Conservation (phyloP, 2,888 invertebrate species). For the Cantharis rufa region DNA sequence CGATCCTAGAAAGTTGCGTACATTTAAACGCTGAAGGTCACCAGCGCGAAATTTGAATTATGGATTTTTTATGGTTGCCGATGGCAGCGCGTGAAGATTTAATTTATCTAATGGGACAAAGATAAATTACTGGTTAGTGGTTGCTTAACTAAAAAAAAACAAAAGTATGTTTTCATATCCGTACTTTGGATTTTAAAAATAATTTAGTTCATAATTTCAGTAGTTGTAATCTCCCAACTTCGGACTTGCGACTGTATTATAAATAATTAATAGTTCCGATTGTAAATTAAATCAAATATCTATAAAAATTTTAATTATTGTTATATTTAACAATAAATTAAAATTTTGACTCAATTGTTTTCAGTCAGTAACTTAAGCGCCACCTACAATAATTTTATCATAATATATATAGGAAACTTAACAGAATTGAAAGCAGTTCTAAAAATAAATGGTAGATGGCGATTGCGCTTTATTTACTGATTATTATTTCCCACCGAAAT, state of each 20-base stretch:
- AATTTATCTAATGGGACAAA: background rate
- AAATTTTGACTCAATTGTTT: too few relatives aligned
- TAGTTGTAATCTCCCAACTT: too few relatives aligned
- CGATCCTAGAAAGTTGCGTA: background rate
- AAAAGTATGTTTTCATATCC: background rate
- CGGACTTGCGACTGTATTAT: too few relatives aligned
- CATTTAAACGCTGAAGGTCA: background rate
- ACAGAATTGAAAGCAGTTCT: background rate
- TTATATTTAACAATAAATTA: too few relatives aligned
- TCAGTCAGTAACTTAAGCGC: background rate
- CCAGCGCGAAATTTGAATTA: constrained; percentile 6
- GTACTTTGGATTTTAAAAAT: background rate
- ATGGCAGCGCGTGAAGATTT: background rate
- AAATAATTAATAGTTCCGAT: too few relatives aligned
- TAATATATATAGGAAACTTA: too few relatives aligned
- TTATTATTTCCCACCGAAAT: background rate
- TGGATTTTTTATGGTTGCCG: background rate
- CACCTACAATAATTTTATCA: background rate
- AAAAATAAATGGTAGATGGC: background rate
- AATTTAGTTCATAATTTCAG: too few relatives aligned
- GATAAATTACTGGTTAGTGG: too few relatives aligned
- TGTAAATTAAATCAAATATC: too few relatives aligned
- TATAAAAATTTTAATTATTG: too few relatives aligned
- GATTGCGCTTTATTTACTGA: too few relatives aligned
- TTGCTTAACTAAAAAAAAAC: background rate